Base-by-base conservation (phyloP, 1,140 invertebrate genomes). In the Papilio polyxenes region DNA sequence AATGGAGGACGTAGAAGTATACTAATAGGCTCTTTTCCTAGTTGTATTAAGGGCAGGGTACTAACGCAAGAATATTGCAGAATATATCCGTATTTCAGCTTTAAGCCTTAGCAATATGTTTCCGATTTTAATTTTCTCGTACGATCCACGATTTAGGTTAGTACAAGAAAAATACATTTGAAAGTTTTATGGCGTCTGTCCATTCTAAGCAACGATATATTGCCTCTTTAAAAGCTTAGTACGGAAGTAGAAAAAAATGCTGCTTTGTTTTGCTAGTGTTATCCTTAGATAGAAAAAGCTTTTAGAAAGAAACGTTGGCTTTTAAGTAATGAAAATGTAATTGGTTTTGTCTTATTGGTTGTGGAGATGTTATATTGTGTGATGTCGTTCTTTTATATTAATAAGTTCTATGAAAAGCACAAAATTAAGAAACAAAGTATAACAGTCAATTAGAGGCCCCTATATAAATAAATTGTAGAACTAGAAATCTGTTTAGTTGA, bases 11-110 rank as follows among this genome's bases (percentile, higher is more conserved):
- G 78, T 40, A 81, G 86, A 85, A 90, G 88, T 88, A 86, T 85
- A 88, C 86, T 89, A 91, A 92, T 91, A 87, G 88, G 84, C 84
- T 82, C 85, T 86, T 91, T 88, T 87, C 88, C 88, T 92, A 81
- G 69, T 81, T 83, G 86, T 86, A 92, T 90, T 87, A 90, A 77
- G 83, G 83, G 56, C 76, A 83, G 76, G 53, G 53, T 62, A 76
- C 15, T 56, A 76, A 31, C 20, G 23, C 10, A 76, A 76, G 48
- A 37, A 76, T 76, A 76, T 76, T 53, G 48, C 20, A 53, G 48
- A 53, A 15, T 20, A 51, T 76, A 76, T 76, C 49, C 75, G 20
- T 76, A 53, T 76, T 76, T 49, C 44, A 72, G 69, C 20, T n/a
- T 31, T 65, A 65, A 37, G 62, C 23, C 62, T 31, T 23, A 10